phyloP scores from a whole-genome alignment of 2,888 invertebrate species.

The Rhagonycha fulva region DNA sequence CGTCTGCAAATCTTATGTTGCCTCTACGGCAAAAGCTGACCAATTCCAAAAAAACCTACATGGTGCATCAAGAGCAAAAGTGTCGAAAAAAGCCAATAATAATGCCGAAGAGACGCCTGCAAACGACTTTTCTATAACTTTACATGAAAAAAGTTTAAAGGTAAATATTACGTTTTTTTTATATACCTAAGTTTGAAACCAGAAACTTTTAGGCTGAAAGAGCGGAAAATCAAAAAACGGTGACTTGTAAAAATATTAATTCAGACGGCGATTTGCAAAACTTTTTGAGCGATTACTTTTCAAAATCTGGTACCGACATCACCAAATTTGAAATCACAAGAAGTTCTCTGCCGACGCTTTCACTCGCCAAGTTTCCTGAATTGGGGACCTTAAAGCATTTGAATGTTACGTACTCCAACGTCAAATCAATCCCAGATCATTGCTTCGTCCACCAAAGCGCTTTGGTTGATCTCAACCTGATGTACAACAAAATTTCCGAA shows the following conservation, averaged over 20 bases:
- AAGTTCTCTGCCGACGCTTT: neutral
- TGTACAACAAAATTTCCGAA: neutral
- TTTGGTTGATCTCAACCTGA: neutral
- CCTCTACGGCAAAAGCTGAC: too few species aligned
- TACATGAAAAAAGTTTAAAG: too few species aligned
- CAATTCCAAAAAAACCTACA: too few species aligned
- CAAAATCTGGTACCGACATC: neutral
- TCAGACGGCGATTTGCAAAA: neutral
- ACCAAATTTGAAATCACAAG: neutral
- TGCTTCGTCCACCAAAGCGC: neutral
- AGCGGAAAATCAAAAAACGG: neutral
- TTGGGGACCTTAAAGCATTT: neutral
- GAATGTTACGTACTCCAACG: neutral
- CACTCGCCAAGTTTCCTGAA: neutral
- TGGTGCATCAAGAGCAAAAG: too few species aligned
- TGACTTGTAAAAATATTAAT: neutral
- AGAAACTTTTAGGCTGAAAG: neutral
- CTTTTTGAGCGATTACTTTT: neutral
- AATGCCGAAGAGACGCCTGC: too few species aligned
- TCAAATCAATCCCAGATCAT: neutral
- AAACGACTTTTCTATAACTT: too few species aligned
- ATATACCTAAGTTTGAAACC: too few species aligned
- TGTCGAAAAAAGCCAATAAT: too few species aligned
- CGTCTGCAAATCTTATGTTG: too few species aligned
- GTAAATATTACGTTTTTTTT: too few species aligned